Percentiles rank a stretch among this genome's conserved stretches.
These are phyloP conservation scores for Trichopria drosophilae DNA, from an alignment of 2,888 invertebrate genomes.

Conservation along the genomic window DNA sequence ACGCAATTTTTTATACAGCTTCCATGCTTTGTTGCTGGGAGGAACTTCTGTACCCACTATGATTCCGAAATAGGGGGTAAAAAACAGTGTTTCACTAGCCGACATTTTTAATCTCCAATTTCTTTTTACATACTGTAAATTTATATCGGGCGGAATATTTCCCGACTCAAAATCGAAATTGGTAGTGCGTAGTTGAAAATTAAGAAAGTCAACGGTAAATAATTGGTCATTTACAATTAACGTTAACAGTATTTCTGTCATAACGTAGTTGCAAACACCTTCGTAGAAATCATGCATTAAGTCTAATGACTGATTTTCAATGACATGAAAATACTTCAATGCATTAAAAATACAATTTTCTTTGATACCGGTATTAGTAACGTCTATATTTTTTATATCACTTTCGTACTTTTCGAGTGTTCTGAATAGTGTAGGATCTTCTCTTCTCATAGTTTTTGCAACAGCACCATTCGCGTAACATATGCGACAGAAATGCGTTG, in stretches of 20 bases:
- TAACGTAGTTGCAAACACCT: too few relatives aligned
- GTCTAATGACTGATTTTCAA: too few relatives aligned
- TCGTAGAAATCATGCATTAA: too few relatives aligned
- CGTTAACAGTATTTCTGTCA: slow-evolving; percentile 4
- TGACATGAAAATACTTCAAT: too few relatives aligned
- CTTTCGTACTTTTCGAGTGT: slow-evolving; percentile 12
- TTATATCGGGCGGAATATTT: slow-evolving; percentile 10
- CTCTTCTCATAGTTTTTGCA: too few relatives aligned
- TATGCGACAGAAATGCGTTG: slow-evolving; percentile 9
- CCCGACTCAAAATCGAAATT: slow-evolving; percentile 20
- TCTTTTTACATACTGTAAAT: neutral
- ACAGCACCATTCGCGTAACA: too few relatives aligned
- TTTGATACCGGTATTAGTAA: too few relatives aligned
- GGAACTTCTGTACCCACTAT: slow-evolving; percentile 8
- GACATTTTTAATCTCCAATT: too few relatives aligned
- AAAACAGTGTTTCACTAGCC: too few relatives aligned
- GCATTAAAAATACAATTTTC: too few relatives aligned
- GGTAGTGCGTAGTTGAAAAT: slow-evolving; percentile 2
- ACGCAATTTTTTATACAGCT: slow-evolving; percentile 10
- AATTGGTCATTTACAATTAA: slow-evolving; percentile 7
- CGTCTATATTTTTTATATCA: slow-evolving; percentile 8
- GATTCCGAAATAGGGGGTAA: slow-evolving; percentile 13
- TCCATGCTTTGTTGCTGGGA: slow-evolving; percentile 7
- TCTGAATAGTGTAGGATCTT: too few relatives aligned
- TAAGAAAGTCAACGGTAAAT: slow-evolving; percentile 13